Base-by-base conservation (phyloP, 2,797 vertebrate species). In the Peromyscus nudipes region DNA sequence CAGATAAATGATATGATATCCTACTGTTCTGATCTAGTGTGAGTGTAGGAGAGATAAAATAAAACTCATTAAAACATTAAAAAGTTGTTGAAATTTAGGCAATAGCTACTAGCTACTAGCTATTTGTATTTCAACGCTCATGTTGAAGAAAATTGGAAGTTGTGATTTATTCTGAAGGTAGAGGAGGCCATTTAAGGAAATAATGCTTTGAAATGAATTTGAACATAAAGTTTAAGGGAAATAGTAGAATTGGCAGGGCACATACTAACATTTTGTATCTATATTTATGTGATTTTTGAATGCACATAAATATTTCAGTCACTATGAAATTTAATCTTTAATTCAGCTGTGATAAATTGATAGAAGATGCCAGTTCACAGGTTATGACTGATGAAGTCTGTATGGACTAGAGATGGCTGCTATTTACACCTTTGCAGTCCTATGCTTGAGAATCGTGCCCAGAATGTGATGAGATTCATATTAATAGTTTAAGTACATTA, bases 391-490 rank as follows among this genome's bases (percentile, higher is more conserved):
- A 34, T 57, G 60, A n/a, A 27, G 2, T 65, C 49, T 4, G 0
- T 6, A 7, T 81, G 31, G 27, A 31, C 21, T 62, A 19, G 2
- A 13, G 21, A 13, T 43, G 0, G 52, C 5, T 92, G 19, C 25
- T 34, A 0, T 4, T 4, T 55, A 9, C 1, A 46, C 2, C 37
- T 21, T 13, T 13, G 6, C 13, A 27, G 11, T 0, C 37, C 9
- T 10, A 25, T 3, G 0, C 12, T 46, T 57, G 31, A 83, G 4
- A 75, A 80, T 4, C 34, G 5, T 25, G 10, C 49, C 12, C 37
- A 75, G 49, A 40, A 7, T 2, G 19, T 4, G 19, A 17, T 57
- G 10, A 76, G 19, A 65, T 40, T 81, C n/a, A 71, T 0, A 57
- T 49, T 77, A 94, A 55, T 14, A 49, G 31, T 12, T 60, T 82